phyloP scores from a whole-genome alignment of 2,113 vertebrate species.

The Axis porcinus region DNA sequence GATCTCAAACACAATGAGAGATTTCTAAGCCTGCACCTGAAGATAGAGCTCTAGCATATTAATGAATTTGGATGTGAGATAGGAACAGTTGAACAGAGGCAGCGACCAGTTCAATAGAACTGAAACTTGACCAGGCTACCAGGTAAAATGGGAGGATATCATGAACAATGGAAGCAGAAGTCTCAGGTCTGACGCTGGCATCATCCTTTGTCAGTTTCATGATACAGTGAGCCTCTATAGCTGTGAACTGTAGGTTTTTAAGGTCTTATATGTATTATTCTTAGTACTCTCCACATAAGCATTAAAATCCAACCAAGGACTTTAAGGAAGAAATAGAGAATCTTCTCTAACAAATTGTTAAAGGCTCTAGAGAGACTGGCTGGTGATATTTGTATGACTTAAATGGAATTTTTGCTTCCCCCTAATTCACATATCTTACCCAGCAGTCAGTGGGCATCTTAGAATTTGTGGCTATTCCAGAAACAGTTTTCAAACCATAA shows the following conservation, averaged over 20 bases:
- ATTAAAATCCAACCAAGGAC: background rate
- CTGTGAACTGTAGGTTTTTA: background rate
- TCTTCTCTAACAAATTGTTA: slow-evolving; percentile 9
- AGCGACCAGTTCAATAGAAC: background rate
- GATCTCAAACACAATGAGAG: background rate
- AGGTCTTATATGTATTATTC: background rate
- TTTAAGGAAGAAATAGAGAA: background rate
- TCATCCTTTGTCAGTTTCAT: background rate
- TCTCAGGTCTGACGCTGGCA: background rate
- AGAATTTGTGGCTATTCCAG: background rate
- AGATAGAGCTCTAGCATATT: background rate
- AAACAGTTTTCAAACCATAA: background rate
- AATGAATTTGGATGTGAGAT: background rate
- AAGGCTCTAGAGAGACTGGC: background rate
- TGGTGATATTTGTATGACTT: background rate
- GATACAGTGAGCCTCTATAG: background rate
- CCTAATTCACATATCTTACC: background rate
- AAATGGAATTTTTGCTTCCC: background rate
- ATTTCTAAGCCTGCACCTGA: background rate
- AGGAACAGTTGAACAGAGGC: background rate
- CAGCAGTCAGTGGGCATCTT: background rate
- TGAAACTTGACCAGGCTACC: background rate
- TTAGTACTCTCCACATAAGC: background rate
- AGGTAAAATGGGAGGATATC: background rate
- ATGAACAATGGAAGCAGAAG: background rate